Evolutionary conservation across 2,113 vertebrate genomes (phyloP).

Genomic region (Chionomys nivalis): DNA sequence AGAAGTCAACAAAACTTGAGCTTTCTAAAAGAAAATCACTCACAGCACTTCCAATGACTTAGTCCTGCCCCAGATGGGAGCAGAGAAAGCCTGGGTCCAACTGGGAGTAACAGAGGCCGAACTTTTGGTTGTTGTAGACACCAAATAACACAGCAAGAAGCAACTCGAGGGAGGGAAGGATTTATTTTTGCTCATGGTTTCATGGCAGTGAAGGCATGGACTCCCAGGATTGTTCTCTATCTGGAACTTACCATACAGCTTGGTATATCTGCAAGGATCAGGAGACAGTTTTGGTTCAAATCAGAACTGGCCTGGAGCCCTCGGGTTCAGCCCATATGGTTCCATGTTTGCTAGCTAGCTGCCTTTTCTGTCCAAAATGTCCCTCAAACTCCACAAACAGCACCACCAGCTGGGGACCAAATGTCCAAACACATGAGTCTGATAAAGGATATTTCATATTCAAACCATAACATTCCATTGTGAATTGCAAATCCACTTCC

Average conservation of each 20-base stretch:
- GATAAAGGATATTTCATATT: background rate
- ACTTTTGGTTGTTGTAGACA: background rate
- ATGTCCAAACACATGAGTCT: background rate
- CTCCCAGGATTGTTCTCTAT: background rate
- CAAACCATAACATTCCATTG: background rate
- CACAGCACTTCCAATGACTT: background rate
- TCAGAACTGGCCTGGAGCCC: background rate
- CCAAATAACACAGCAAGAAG: background rate
- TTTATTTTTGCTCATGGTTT: background rate
- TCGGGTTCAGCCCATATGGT: background rate
- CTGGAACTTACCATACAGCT: background rate
- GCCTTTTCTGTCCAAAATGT: background rate
- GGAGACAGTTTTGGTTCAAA: background rate
- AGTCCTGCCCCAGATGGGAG: background rate
- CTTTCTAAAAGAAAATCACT: background rate
- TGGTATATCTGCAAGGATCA: background rate
- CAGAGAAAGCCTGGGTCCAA: background rate
- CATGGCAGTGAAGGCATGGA: background rate
- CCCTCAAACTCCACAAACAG: background rate
- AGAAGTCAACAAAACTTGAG: background rate
- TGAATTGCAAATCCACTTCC: background rate
- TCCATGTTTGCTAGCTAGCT: background rate
- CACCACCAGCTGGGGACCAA: background rate
- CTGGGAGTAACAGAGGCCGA: background rate
- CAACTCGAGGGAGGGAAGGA: background rate